Evolutionary conservation across 2,888 invertebrate species (phyloP).

Genomic region (Xestia c-nigrum): DNA sequence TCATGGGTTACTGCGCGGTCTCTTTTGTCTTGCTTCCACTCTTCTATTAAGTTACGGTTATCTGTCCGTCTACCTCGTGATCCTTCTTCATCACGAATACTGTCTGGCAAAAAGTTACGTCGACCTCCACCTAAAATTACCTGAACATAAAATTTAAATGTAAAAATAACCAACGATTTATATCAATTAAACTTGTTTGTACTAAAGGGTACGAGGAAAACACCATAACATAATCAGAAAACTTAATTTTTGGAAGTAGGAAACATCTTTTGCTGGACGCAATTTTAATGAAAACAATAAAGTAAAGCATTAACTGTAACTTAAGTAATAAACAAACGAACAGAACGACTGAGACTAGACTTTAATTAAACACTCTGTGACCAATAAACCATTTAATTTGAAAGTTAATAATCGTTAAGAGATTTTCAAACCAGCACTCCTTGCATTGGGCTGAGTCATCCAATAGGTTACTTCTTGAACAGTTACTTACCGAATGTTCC

Average conservation of each 20-base stretch:
- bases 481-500: neutral
- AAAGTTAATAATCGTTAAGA: neutral
- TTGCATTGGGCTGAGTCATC: neutral
- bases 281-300: neutral
- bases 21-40: slow-evolving; percentile 90
- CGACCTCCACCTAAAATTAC: slow-evolving; percentile 94
- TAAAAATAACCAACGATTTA: neutral
- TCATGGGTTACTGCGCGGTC: slow-evolving; percentile 75
- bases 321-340: neutral
- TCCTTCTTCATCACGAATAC: slow-evolving; percentile 87
- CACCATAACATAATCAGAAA: neutral
- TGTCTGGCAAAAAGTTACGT: slow-evolving; percentile 90
- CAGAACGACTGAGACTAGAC: neutral
- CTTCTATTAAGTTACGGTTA: slow-evolving; percentile 91
- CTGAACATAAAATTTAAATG: slow-evolving; percentile 70
- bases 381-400: neutral
- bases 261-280: neutral
- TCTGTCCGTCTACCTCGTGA: slow-evolving; percentile 87
- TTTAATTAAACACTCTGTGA: neutral
- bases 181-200: neutral
- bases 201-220: neutral
- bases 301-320: neutral
- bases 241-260: neutral
- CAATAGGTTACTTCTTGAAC: neutral
- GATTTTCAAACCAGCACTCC: neutral